A percentile compares a stretch with the other conserved stretches of the same genome.
phyloP scores from a whole-genome alignment of 2,113 vertebrate species.

The Malurus cyaneus region DNA sequence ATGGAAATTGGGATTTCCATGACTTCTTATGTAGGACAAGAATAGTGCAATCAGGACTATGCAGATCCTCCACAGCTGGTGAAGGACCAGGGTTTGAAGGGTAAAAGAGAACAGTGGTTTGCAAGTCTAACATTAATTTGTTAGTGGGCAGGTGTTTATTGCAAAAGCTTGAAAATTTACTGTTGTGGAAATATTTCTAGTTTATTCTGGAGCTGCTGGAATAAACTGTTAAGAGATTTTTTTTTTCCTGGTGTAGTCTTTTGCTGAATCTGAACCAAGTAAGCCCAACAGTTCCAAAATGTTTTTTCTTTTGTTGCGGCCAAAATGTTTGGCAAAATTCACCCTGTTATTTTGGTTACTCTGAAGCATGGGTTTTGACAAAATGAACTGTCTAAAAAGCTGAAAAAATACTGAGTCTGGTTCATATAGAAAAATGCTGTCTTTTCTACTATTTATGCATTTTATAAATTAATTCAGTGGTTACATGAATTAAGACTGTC shows the following conservation, averaged over 20 bases:
- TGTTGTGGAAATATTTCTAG: not conserved
- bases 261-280: not conserved
- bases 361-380: not conserved
- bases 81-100: accelerated
- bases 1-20: not conserved
- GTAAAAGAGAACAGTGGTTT: not conserved
- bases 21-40: accelerated
- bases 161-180: not conserved
- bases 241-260: not conserved
- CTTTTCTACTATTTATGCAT: not conserved
- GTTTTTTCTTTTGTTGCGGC: not conserved
- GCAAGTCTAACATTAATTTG: not conserved
- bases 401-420: not conserved
- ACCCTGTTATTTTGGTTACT: not conserved
- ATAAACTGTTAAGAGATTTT: not conserved
- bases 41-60: not conserved
- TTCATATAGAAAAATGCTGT: not conserved
- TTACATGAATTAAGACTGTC: not conserved
- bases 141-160: not conserved
- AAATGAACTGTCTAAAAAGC: not conserved
- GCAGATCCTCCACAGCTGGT: not conserved
- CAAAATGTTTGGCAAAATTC: not conserved
- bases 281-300: not conserved
- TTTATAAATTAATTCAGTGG: not conserved
- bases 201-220: not conserved